Base-by-base conservation (phyloP, 2,888 invertebrate genomes). In the Parnassius mnemosyne region DNA sequence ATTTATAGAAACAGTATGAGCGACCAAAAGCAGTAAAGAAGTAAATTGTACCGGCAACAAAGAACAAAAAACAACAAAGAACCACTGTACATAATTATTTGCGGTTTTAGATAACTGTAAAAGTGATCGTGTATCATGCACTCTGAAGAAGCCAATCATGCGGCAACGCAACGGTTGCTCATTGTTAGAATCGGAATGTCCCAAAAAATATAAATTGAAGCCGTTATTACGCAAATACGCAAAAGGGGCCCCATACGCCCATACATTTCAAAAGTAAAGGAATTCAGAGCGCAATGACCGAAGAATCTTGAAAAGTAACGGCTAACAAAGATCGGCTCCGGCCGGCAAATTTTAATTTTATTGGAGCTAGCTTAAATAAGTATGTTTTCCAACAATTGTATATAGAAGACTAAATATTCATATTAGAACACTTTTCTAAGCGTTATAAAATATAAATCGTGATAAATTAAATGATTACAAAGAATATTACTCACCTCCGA, bases 271-370 rank as follows among this genome's bases (percentile, higher is more conserved):
- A 46, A 59, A 50, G 63, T 72, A 66, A 71, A 70, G 70, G 70
- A 69, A 68, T 70, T 66, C 76, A 69, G 73, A 78, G 89, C 87
- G 70, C 89, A 85, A 79, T 89, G 89, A 90, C 89, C 89, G 80
- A 71, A 77, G 77, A 80, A 86, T 87, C 82, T 88, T 86, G 80
- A 89, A 90, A 89, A 89, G 84, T 90, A 90, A 90, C 89, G 89
- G 89, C 86, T 72, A 69, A 60, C 63, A 64, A 67, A 52, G 59
- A 64, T 60, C 74, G 70, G 68, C 64, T 66, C 69, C 69, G 66
- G 69, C 72, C 68, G 70, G 69, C 64, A 53, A 66, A 66, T 66
- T 63, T 67, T 66, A 13, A 69, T 69, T 61, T 46, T 53, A 54
- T 49, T 63, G 13, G 11, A 46, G 9, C 3, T n/a, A 44, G 25